Evolutionary conservation across 2,888 invertebrate genomes (phyloP).

Genomic region (Tetanocera ferruginea): DNA sequence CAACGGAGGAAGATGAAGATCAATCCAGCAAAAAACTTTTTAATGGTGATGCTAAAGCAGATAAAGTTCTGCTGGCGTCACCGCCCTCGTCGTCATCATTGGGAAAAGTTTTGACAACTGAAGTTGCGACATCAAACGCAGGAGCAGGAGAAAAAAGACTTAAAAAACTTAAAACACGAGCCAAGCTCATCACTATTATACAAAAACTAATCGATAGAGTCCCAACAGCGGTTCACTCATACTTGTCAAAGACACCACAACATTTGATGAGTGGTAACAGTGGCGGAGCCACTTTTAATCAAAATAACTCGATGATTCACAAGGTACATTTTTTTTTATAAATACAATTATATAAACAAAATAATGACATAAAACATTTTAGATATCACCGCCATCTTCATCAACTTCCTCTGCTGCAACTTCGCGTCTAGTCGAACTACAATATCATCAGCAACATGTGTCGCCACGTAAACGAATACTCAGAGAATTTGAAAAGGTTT

Average conservation of each 20-base stretch:
- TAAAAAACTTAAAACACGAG: constrained; percentile 64
- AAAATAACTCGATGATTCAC: constrained; percentile 54
- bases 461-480: constrained; percentile 87
- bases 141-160: constrained; percentile 61
- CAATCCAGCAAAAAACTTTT: constrained; percentile 29
- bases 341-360: not conserved
- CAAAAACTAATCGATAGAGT: constrained; percentile 68
- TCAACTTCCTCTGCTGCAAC: constrained; percentile 40
- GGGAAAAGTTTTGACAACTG: not conserved
- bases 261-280: constrained; percentile 46
- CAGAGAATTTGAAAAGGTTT: constrained; percentile 84
- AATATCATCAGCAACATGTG: constrained; percentile 72
- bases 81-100: not conserved
- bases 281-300: constrained; percentile 54
- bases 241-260: constrained; percentile 60
- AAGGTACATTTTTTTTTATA: constrained; percentile 49
- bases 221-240: constrained; percentile 59
- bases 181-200: constrained; percentile 67
- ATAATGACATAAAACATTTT: constrained; percentile 5
- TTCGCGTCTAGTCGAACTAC: constrained; percentile 65
- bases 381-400: constrained; percentile 62
- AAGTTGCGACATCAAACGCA: constrained; percentile 39
- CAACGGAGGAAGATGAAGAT: constrained; percentile 43
- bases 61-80: constrained; percentile 20
- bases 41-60: constrained; percentile 40